Evolutionary conservation across 2,797 vertebrate species (phyloP).

Genomic region (Sciurus carolinensis): DNA sequence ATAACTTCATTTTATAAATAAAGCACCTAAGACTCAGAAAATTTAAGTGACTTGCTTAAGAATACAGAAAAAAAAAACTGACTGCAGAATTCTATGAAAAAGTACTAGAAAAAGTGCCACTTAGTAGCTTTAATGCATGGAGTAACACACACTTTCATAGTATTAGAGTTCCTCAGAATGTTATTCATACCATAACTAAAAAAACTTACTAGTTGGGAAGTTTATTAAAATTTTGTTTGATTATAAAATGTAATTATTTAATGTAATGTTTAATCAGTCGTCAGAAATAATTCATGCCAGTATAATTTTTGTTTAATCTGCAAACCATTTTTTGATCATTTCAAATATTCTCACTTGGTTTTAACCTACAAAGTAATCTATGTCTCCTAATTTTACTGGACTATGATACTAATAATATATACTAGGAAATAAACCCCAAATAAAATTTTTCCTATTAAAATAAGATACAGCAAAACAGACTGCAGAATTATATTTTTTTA

Average conservation of each 20-base stretch:
- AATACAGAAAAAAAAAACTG: not conserved
- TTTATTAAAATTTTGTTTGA: not conserved
- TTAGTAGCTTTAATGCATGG: not conserved
- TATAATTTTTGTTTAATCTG: slow-evolving; percentile 26
- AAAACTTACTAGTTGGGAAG: not conserved
- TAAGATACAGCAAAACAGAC: not conserved
- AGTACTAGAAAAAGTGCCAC: not conserved
- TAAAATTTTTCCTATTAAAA: not conserved
- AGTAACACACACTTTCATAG: not conserved
- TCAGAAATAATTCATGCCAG: not conserved
- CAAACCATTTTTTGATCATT: not conserved
- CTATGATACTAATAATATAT: not conserved
- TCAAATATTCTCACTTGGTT: slow-evolving; percentile 5
- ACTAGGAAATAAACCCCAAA: not conserved
- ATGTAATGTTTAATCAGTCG: not conserved
- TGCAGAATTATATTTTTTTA: not conserved
- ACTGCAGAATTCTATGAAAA: slow-evolving; percentile 19
- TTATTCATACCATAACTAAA: not conserved
- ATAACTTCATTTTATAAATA: slow-evolving; percentile 29
- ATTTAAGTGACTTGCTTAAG: not conserved
- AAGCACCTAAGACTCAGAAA: not conserved
- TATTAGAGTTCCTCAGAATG: not conserved
- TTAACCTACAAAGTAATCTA: not conserved
- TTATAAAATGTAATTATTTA: not conserved
- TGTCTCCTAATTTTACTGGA: not conserved